Evolutionary conservation across 1,140 invertebrate species (phyloP), one percentile per base, ranked within the genome.

Genomic region (Periplaneta americana): DNA sequence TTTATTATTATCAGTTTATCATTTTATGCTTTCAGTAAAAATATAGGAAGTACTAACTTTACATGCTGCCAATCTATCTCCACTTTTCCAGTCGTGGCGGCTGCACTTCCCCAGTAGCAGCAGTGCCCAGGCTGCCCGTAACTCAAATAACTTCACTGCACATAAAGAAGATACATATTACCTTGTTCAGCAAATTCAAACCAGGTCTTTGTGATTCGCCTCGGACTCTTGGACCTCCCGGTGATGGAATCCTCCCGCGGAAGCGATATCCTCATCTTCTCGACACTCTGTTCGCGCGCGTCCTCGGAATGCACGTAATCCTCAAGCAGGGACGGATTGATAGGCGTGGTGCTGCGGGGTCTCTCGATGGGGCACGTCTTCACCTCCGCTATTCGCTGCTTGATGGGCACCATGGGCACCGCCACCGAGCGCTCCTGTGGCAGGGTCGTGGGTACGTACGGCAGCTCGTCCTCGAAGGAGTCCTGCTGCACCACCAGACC

Each of bases 381-480:
- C 0, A 93, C 89, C 86, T 93, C 91, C 33, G 88, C 86, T 36
- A 94, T 90, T 79, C 96, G 90, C 86, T 96, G 93, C 85, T 93
- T 94, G 75, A 96, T 91, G 32, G 96, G 95, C 75, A 96, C 90
- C 80, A 97, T 94, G 1, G 95, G 94, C 80, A 96, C 88, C 22
- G 93, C 95, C 74, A 94, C 91, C 11, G 95, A 94, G 75, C 95
- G 92, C 88, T 97, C 96, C 85, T 93, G 89, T 22, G 96, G 95
- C 80, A 97, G 87, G 39, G 95, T 97, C 6, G 96, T 97, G 66
- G 95, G 95, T 82, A 97, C 92, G 85, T 95, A 96, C 1, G 96
- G 96, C 84, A 97, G 88, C 88, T 97, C 96, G 80, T 96, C 95
- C 82, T 97, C 95, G 83, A 96, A 95, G 15, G 95, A 95, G 84